Conservation (phyloP, 1,140 invertebrate genomes). For the Chionoecetes opilio region DNA sequence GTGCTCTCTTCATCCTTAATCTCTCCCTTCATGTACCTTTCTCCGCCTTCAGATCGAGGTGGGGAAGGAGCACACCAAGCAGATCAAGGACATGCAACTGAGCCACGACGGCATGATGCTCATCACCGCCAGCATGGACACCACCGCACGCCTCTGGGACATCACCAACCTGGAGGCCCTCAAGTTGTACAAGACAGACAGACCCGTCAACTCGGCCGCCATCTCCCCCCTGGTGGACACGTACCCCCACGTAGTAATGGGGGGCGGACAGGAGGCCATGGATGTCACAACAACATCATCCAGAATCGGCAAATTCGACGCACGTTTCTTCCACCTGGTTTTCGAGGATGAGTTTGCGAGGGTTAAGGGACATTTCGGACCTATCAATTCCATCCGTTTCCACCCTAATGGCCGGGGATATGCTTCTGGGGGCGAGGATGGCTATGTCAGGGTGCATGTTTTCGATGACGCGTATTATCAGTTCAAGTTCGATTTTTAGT, state of each 20-base stretch:
- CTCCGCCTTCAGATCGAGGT: slow-evolving; percentile 85
- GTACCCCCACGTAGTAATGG: slow-evolving; percentile 90
- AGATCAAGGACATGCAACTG: slow-evolving; percentile 98
- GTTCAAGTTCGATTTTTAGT: slow-evolving; percentile 96
- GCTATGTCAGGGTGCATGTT: slow-evolving; percentile 97
- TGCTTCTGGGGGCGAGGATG: slow-evolving; percentile 98
- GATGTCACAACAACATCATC: slow-evolving; percentile 99
- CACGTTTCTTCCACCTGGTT: slow-evolving; percentile 98
- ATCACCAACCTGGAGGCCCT: slow-evolving; percentile 91
- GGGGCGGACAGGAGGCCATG: slow-evolving; percentile 99
- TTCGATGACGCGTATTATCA: slow-evolving; percentile 99
- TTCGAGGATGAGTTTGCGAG: slow-evolving; percentile 99
- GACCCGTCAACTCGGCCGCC: slow-evolving; percentile 98
- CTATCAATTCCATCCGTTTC: slow-evolving; percentile 99
- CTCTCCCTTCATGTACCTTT: neutral
- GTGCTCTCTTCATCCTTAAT: neutral
- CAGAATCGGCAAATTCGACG: slow-evolving; percentile 98
- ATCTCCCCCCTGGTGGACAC: slow-evolving; percentile 97
- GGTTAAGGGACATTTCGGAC: slow-evolving; percentile 99
- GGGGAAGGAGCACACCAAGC: slow-evolving; percentile 91
- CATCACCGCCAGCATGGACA: slow-evolving; percentile 97
- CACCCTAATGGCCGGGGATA: slow-evolving; percentile 99
- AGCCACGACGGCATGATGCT: slow-evolving; percentile 97
- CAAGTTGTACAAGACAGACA: slow-evolving; percentile 98
- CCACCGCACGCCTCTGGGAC: slow-evolving; percentile 97